Percentiles rank a stretch among this genome's conserved stretches.
Evolutionary conservation across 2,113 vertebrate genomes (phyloP).

Genomic region (Australoheros scitulus): DNA sequence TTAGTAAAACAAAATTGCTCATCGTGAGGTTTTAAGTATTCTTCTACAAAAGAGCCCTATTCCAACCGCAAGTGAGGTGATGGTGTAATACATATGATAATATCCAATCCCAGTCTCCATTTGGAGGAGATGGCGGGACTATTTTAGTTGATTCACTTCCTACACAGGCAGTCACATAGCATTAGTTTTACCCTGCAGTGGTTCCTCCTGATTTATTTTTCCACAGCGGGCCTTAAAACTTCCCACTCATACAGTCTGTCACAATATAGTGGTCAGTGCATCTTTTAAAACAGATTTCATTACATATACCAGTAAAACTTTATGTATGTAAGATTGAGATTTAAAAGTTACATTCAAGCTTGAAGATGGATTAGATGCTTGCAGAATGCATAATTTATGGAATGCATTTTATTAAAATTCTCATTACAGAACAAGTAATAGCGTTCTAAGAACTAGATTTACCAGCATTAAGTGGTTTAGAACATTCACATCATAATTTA

Average conservation of each 20-base stretch:
- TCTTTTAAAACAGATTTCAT: conserved; percentile 16
- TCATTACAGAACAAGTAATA: neutral
- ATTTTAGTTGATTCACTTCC: conserved; percentile 61
- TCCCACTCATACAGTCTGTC: conserved; percentile 20
- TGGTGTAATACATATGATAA: conserved; percentile 64
- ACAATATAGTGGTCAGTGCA: neutral
- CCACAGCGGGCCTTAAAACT: conserved; percentile 30
- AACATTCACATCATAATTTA: neutral
- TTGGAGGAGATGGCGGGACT: conserved; percentile 45
- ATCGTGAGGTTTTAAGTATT: conserved; percentile 66
- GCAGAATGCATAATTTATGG: neutral
- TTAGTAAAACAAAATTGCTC: conserved; percentile 72
- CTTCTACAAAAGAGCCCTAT: conserved; percentile 52
- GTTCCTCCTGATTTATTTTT: conserved; percentile 55
- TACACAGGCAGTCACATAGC: conserved; percentile 58
- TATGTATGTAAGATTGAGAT: neutral
- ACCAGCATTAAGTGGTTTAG: neutral
- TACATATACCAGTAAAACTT: conserved; percentile 13
- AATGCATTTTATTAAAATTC: neutral
- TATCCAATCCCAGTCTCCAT: conserved; percentile 51
- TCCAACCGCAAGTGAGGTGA: conserved; percentile 61
- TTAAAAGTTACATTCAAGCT: neutral
- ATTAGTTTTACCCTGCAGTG: conserved; percentile 53
- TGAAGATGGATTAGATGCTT: neutral
- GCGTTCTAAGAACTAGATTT: neutral